phyloP scores from a whole-genome alignment of 2,113 vertebrate genomes.

The Chloroceryle aenea region DNA sequence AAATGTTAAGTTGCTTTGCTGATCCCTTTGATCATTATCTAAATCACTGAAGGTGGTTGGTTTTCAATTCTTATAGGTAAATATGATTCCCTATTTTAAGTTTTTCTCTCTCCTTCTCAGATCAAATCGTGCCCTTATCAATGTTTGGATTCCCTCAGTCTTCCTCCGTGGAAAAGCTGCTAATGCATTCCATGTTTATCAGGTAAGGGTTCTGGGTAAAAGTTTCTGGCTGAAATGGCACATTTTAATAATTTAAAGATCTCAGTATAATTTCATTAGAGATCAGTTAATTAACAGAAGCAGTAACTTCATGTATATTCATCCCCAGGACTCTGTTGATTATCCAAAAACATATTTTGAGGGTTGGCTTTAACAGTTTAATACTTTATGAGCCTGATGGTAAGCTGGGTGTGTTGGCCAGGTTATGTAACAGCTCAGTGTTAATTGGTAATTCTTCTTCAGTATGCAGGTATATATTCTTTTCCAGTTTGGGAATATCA shows the following conservation, averaged over 20 bases:
- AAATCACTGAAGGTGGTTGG: not conserved
- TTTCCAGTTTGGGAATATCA: not conserved
- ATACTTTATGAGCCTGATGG: not conserved
- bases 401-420: not conserved
- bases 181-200: slow-evolving; percentile 97
- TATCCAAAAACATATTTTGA: not conserved
- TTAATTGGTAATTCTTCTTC: not conserved
- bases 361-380: not conserved
- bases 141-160: slow-evolving; percentile 98
- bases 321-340: not conserved
- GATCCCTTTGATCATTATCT: not conserved
- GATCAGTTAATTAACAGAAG: not conserved
- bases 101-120: slow-evolving; percentile 72
- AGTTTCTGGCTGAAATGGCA: not conserved
- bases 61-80: not conserved
- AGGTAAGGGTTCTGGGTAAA: slow-evolving; percentile 76
- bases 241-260: not conserved
- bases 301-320: not conserved
- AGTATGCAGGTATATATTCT: not conserved
- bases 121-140: slow-evolving; percentile 96
- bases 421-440: not conserved
- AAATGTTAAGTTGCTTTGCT: not conserved
- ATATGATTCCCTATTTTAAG: not conserved
- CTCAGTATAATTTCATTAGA: not conserved
- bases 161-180: slow-evolving; percentile 94